phyloP scores from a whole-genome alignment of 2,888 invertebrate genomes.

The Leptinotarsa tumamoca region DNA sequence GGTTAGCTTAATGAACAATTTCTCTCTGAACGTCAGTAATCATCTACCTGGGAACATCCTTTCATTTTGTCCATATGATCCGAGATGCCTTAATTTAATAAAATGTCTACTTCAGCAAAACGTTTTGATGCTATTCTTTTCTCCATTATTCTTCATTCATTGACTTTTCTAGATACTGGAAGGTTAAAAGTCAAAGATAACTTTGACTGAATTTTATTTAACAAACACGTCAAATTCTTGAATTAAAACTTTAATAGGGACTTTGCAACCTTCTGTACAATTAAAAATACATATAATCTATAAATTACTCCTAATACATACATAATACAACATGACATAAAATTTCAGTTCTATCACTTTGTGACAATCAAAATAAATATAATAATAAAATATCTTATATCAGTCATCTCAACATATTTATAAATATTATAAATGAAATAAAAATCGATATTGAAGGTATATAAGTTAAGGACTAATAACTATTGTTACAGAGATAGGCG shows the following conservation, averaged over 20 bases:
- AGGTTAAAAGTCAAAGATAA: no score
- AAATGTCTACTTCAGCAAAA: no score
- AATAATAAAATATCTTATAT: neutral
- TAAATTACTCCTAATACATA: conserved; percentile 12
- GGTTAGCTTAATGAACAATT: no score
- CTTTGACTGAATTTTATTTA: neutral
- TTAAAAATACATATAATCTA: neutral
- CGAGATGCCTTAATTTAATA: no score
- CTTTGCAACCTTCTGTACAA: conserved; percentile 1
- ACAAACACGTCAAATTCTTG: neutral
- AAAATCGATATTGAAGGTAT: neutral
- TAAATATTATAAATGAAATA: conserved; percentile 15
- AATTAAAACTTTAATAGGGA: neutral
- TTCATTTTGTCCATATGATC: no score
- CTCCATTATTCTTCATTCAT: no score
- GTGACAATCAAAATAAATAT: conserved; percentile 31
- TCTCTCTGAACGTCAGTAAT: no score
- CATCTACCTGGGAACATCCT: no score
- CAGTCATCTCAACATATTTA: neutral
- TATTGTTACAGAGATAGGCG: neutral
- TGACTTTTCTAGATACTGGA: no score
- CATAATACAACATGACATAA: conserved; percentile 17
- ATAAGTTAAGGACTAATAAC: neutral
- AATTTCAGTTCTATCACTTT: conserved; percentile 36
- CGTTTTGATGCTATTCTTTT: no score